These are phyloP conservation scores for Sesia bembeciformis DNA, from an alignment of 2,888 invertebrate species.

Conservation along the genomic window DNA sequence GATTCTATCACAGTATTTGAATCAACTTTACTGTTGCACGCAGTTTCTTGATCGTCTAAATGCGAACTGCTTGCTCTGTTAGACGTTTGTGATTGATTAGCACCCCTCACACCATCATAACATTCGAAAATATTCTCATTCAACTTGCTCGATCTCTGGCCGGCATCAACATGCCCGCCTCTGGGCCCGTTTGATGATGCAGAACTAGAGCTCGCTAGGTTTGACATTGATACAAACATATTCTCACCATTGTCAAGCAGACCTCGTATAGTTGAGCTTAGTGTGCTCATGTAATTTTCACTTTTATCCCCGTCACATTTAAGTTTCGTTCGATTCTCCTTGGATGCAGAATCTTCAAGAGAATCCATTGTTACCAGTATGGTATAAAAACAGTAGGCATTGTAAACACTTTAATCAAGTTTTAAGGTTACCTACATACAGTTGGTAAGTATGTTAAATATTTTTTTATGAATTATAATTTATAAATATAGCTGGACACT, in stretches of 20 bases:
- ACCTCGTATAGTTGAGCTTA: conserved; percentile 18
- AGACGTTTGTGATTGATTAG: conserved; percentile 19
- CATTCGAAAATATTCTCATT: conserved; percentile 24
- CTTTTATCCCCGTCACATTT: conserved; percentile 38
- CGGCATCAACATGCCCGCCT: conserved; percentile 23
- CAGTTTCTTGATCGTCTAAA: conserved; percentile 20
- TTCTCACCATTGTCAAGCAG: conserved; percentile 36
- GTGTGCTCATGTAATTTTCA: conserved; percentile 27
- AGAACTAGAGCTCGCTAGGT: conserved; percentile 31
- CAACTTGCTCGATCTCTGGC: conserved; percentile 17
- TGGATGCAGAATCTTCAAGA: conserved; percentile 35
- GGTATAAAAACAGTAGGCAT: conserved; percentile 49
- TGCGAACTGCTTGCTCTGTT: conserved; percentile 25
- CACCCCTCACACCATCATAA: conserved; percentile 17
- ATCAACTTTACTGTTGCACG: conserved; percentile 14
- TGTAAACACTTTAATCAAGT: conserved; percentile 24
- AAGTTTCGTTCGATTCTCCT: conserved; percentile 29
- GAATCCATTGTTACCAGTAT: conserved; percentile 55
- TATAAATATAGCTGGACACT: too few species aligned
- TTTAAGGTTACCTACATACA: conserved; percentile 35
- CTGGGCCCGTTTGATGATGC: conserved; percentile 37
- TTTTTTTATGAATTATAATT: too few species aligned
- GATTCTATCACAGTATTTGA: conserved; percentile 16
- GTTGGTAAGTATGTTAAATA: too few species aligned
- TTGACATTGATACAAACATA: conserved; percentile 47